Conservation (phyloP, 2,797 vertebrate genomes). For the Florisuga fusca region DNA sequence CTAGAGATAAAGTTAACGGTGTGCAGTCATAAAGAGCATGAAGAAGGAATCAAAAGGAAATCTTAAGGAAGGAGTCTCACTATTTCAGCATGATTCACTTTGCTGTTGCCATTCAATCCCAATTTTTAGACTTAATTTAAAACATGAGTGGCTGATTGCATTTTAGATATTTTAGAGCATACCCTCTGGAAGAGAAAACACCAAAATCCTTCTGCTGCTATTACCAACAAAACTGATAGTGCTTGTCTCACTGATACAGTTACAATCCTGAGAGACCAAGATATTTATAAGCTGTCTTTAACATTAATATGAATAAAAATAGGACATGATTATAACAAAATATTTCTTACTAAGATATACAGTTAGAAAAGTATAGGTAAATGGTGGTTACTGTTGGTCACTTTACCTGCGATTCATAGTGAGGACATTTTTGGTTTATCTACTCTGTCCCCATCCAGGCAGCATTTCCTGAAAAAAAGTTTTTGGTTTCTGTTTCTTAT, state of each 20-base stretch:
- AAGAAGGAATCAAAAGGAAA: not conserved
- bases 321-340: not conserved
- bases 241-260: not conserved
- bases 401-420: not conserved
- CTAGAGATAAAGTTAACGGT: not conserved
- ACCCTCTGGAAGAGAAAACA: not conserved
- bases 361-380: not conserved
- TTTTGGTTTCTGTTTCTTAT: not conserved
- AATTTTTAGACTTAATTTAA: constrained; percentile 1
- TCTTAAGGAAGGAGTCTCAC: not conserved
- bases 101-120: not conserved
- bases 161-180: not conserved
- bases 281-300: not conserved
- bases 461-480: not conserved
- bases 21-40: not conserved
- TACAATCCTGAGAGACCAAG: not conserved
- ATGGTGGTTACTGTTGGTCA: not conserved
- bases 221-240: not conserved
- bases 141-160: not conserved
- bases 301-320: not conserved
- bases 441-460: not conserved
- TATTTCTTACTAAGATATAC: not conserved
- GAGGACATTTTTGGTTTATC: not conserved
- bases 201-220: not conserved
- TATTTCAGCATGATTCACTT: not conserved